Conservation (phyloP, 2,888 invertebrate genomes). For the Lamproptera curius region DNA sequence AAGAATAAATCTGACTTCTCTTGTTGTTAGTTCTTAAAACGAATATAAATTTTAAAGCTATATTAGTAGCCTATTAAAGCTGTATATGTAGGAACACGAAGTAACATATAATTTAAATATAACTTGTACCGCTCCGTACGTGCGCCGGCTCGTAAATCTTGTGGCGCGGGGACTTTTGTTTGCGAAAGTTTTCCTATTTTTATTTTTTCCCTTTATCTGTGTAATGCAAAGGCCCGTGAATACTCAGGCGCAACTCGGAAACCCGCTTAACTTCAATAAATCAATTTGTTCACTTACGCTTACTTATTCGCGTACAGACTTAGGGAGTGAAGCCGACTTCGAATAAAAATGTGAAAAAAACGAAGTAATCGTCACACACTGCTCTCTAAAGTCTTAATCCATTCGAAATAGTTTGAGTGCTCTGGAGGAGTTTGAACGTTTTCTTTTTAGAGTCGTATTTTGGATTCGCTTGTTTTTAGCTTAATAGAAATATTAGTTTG, state of each 20-base stretch:
- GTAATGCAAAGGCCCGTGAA: slow-evolving; percentile 67
- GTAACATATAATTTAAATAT: slow-evolving; percentile 61
- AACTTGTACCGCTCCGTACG: slow-evolving; percentile 62
- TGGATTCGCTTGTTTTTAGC: too few species aligned
- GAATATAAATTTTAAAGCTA: too few species aligned
- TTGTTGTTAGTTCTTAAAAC: not conserved
- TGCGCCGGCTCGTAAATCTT: slow-evolving; percentile 75
- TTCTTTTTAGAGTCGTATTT: too few species aligned
- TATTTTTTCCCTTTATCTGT: slow-evolving; percentile 70
- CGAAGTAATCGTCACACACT: slow-evolving; percentile 36
- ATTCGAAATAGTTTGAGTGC: slow-evolving; percentile 21
- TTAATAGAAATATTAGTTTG: too few species aligned
- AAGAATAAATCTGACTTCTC: not conserved
- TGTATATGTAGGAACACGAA: slow-evolving; percentile 1
- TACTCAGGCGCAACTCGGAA: slow-evolving; percentile 70
- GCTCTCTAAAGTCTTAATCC: slow-evolving; percentile 27
- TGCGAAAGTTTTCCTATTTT: slow-evolving; percentile 75
- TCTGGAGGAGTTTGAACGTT: too few species aligned
- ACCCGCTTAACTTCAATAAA: slow-evolving; percentile 76
- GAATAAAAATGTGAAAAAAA: slow-evolving; percentile 49
- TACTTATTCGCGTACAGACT: slow-evolving; percentile 59
- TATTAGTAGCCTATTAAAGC: too few species aligned
- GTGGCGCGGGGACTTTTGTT: slow-evolving; percentile 76
- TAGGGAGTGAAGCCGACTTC: slow-evolving; percentile 55
- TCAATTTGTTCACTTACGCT: slow-evolving; percentile 75